These are phyloP conservation scores for Ornithoptera priamus DNA, from an alignment of 2,888 invertebrate species.

Conservation along the genomic window DNA sequence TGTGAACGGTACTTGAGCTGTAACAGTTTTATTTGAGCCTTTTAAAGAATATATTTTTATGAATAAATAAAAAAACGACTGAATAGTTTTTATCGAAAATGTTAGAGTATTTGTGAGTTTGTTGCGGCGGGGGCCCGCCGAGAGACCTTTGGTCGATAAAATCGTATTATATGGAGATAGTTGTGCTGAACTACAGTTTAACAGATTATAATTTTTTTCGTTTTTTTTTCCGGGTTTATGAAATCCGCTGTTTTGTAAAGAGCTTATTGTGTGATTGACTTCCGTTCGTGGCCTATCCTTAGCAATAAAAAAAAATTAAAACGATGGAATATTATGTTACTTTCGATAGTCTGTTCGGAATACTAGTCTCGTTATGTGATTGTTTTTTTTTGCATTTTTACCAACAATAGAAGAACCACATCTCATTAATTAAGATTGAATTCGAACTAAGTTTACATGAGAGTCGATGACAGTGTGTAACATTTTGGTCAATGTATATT, in stretches of 20 bases:
- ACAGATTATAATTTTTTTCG: slow-evolving; percentile 50
- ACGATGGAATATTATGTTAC: slow-evolving; percentile 53
- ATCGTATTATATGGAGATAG: slow-evolving; percentile 75
- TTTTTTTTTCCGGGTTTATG: slow-evolving; percentile 61
- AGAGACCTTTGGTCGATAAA: slow-evolving; percentile 71
- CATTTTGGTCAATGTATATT: slow-evolving; percentile 60
- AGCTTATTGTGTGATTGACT: slow-evolving; percentile 71
- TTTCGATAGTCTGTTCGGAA: slow-evolving; percentile 71
- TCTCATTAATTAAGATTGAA: slow-evolving; percentile 77
- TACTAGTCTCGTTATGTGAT: slow-evolving; percentile 78
- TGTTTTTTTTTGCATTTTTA: slow-evolving; percentile 74
- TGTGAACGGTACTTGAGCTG: slow-evolving; percentile 57
- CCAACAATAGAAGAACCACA: slow-evolving; percentile 71
- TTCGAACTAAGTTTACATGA: slow-evolving; percentile 60
- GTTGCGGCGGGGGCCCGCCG: slow-evolving; percentile 55
- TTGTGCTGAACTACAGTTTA: slow-evolving; percentile 64
- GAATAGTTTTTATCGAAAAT: slow-evolving; percentile 77
- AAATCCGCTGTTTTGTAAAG: slow-evolving; percentile 69
- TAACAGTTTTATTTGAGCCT: slow-evolving; percentile 77
- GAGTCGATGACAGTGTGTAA: slow-evolving; percentile 68
- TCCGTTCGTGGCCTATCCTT: slow-evolving; percentile 73
- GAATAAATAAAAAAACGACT: slow-evolving; percentile 77
- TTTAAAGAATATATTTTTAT: slow-evolving; percentile 78
- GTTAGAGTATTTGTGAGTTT: slow-evolving; percentile 74
- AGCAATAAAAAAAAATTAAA: slow-evolving; percentile 53